Conservation (phyloP, 2,888 invertebrate genomes). For the Rhyacophila evoluta region DNA sequence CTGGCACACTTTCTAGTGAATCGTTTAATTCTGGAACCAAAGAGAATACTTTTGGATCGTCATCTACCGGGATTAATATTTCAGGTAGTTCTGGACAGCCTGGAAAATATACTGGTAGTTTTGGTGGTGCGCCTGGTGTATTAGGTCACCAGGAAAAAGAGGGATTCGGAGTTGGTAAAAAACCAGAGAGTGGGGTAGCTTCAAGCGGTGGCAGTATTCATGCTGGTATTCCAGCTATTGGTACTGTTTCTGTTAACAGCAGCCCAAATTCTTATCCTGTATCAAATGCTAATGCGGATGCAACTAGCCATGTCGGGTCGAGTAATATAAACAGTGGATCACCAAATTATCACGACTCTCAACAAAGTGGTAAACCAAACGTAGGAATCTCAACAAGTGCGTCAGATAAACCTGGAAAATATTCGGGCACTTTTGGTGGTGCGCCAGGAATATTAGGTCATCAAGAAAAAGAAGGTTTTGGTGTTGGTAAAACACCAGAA, state of each 20-base stretch:
- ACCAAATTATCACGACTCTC: not conserved
- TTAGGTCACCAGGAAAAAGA: constrained; percentile 38
- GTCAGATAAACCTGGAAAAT: constrained; percentile 32
- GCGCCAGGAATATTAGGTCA: constrained; percentile 44
- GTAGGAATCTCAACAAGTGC: not conserved
- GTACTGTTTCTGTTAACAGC: not conserved
- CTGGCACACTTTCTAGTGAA: not conserved
- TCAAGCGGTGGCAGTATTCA: not conserved
- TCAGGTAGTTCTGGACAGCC: not conserved
- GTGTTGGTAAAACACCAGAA: not conserved
- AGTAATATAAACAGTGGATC: not conserved
- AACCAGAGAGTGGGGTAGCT: not conserved
- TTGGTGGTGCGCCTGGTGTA: constrained; percentile 47
- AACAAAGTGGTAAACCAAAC: not conserved
- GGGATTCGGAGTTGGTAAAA: constrained; percentile 30
- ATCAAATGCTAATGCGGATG: not conserved
- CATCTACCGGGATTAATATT: not conserved
- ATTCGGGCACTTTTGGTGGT: constrained; percentile 47
- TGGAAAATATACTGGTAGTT: constrained; percentile 45
- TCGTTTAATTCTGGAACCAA: not conserved
- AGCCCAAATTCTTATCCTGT: too few relatives aligned
- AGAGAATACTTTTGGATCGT: not conserved
- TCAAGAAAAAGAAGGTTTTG: constrained; percentile 41
- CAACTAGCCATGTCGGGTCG: not conserved
- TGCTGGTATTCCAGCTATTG: not conserved